Base-by-base conservation (phyloP, 2,888 invertebrate genomes). In the Priocnemis perturbator region DNA sequence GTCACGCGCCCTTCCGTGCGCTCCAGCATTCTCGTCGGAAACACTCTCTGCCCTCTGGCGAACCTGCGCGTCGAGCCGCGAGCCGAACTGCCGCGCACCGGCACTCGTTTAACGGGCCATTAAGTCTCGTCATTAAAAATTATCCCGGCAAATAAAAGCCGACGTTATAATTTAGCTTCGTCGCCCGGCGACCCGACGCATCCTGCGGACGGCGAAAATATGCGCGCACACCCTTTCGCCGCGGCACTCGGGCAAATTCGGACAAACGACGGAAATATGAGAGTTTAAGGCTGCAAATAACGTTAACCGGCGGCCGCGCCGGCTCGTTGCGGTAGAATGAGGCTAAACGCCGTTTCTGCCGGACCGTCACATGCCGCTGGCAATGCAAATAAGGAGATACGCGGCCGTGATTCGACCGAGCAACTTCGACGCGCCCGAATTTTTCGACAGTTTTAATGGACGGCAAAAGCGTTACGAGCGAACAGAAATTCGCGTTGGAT, bases 261-360 rank as follows among this genome's bases (percentile, higher is more conserved):
- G 73, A 77, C 60, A 59, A 77, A 79, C 73, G 72, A 61, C 73
- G 66, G 64, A 72, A 76, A 68, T 74, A 64, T 61, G 64, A 71
- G 67, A 61, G 69, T 63, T 73, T 69, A 70, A 77, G 66, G 66
- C 52, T 69, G 67, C 61, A 67, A 78, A 77, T 75, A 70, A 60
- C 56, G 62, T 72, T 77, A 80, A 78, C 52, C 66, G 52, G 59
- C 64, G 71, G 74, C 77, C 75, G 71, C 56, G 26, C 44, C 44
- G 58, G 60, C 44, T 71, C 50, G 53, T 67, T 66, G 37, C 26
- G 60, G 37, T 64, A 44, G 21, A 73, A 62, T 67, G 62, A 66
- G 67, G 71, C 60, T 76, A 63, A 78, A 76, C 56, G 63, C 60
- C 61, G 62, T 66, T 68, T 67, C 62, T 55, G 26, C 55, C 55